These are phyloP conservation scores for Elephas maximus DNA, from an alignment of 2,113 vertebrate species.

Conservation along the genomic window DNA sequence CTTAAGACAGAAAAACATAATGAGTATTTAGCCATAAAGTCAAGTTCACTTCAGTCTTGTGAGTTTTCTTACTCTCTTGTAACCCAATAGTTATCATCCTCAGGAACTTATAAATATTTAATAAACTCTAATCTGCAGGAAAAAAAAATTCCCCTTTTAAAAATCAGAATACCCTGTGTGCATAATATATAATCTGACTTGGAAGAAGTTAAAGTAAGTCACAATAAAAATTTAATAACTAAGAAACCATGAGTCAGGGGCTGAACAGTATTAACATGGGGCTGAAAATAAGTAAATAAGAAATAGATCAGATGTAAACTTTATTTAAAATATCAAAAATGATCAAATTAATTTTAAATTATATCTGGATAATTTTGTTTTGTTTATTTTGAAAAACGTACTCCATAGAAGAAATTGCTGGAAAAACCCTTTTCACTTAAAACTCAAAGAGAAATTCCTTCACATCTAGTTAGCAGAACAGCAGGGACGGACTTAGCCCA, in stretches of 20 bases:
- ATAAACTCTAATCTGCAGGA: background rate
- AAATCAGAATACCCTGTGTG: constrained; percentile 33
- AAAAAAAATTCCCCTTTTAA: constrained; percentile 23
- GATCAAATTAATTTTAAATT: constrained; percentile 59
- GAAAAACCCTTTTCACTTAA: constrained; percentile 13
- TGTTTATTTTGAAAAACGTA: constrained; percentile 48
- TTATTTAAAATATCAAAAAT: background rate
- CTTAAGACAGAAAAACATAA: constrained; percentile 75
- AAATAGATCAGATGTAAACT: background rate
- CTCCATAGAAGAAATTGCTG: background rate
- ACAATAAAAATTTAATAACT: constrained; percentile 43
- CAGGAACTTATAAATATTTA: constrained; percentile 65
- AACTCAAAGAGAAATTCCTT: constrained; percentile 59
- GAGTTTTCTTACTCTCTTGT: constrained; percentile 48
- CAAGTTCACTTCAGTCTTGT: constrained; percentile 53
- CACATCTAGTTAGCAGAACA: constrained; percentile 40
- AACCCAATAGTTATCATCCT: constrained; percentile 10
- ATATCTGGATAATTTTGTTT: background rate
- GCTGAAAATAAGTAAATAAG: background rate
- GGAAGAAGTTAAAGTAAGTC: constrained; percentile 56
- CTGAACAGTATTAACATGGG: background rate
- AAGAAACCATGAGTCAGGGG: background rate
- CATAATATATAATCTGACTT: constrained; percentile 24
- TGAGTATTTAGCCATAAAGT: constrained; percentile 75
- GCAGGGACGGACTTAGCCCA: background rate